phyloP scores from a whole-genome alignment of 1,140 invertebrate genomes.

The Drosophila mojavensis region DNA sequence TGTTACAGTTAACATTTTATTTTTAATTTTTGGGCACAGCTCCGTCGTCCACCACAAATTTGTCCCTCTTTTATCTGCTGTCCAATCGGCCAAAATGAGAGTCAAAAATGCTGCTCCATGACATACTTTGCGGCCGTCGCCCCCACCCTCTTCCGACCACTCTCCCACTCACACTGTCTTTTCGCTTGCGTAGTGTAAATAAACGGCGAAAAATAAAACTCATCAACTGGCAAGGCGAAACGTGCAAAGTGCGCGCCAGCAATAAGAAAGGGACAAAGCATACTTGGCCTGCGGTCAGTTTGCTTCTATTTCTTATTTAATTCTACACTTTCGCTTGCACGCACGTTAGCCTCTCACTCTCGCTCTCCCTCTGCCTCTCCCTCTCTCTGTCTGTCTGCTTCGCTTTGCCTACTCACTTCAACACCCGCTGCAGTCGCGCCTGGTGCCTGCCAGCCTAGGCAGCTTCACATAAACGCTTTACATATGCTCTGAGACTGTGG shows the following conservation, averaged over 20 bases:
- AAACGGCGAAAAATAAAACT: slow-evolving; percentile 46
- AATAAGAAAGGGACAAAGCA: not conserved
- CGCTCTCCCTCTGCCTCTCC: not conserved
- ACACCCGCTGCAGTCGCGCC: not conserved
- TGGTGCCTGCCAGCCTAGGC: not conserved
- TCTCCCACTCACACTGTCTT: not conserved
- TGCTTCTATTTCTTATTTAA: slow-evolving; percentile 77
- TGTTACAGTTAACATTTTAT: slow-evolving; percentile 35
- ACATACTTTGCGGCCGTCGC: slow-evolving; percentile 38
- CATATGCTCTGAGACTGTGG: slow-evolving; percentile 38
- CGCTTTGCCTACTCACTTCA: not conserved
- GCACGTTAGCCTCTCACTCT: not conserved
- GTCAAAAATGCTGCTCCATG: slow-evolving; percentile 23
- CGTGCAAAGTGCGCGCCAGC: not conserved
- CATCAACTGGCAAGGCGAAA: slow-evolving; percentile 52
- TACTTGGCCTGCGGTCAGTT: slow-evolving; percentile 64
- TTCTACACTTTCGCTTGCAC: slow-evolving; percentile 62
- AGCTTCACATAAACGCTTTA: slow-evolving; percentile 48
- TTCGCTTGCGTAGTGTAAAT: slow-evolving; percentile 59
- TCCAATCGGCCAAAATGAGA: slow-evolving; percentile 49
- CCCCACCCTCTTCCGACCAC: not conserved
- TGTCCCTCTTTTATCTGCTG: slow-evolving; percentile 44
- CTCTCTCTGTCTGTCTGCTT: not conserved
- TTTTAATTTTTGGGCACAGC: slow-evolving; percentile 53
- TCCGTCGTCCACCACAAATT: not conserved